Evolutionary conservation across 30 jellyfish, hydroid and myxozoan species (phyloP).

Genomic region (Hydractinia echinata): DNA sequence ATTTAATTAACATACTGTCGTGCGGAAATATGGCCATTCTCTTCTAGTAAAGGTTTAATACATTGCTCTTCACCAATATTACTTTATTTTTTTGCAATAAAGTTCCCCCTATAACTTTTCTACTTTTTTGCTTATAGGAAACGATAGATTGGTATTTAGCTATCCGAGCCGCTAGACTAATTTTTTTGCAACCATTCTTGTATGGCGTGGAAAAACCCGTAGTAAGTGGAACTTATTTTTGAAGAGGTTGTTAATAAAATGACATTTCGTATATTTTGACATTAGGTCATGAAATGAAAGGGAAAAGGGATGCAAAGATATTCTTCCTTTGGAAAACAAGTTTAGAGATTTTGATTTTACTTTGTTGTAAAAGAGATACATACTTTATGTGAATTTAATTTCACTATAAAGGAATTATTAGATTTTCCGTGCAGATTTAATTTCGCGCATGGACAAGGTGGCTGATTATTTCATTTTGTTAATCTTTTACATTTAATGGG

Average conservation of each 20-base stretch:
- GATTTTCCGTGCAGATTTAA: too few relatives aligned
- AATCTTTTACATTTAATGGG: too few relatives aligned
- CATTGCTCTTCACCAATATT: not conserved
- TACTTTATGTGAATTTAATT: too few relatives aligned
- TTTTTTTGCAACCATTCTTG: slow-evolving; percentile 22
- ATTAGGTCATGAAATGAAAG: not conserved
- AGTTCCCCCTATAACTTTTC: not conserved
- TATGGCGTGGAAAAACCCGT: slow-evolving; percentile 35
- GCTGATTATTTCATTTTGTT: too few relatives aligned
- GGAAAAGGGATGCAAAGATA: not conserved
- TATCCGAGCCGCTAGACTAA: slow-evolving; percentile 70
- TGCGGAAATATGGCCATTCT: too few relatives aligned
- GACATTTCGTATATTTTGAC: not conserved
- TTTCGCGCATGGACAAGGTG: too few relatives aligned
- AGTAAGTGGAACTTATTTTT: slow-evolving; percentile 18
- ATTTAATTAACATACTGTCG: too few relatives aligned
- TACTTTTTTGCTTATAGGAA: slow-evolving; percentile 39
- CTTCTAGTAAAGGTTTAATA: too few relatives aligned
- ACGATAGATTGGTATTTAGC: slow-evolving; percentile 79
- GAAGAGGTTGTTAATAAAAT: not conserved
- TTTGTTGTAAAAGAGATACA: too few relatives aligned
- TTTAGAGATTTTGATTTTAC: too few relatives aligned
- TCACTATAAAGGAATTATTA: too few relatives aligned
- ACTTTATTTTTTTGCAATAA: not conserved
- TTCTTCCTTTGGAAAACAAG: not conserved